Evolutionary conservation across 2,797 vertebrate genomes (phyloP).

Genomic region (Lepus townsendii): DNA sequence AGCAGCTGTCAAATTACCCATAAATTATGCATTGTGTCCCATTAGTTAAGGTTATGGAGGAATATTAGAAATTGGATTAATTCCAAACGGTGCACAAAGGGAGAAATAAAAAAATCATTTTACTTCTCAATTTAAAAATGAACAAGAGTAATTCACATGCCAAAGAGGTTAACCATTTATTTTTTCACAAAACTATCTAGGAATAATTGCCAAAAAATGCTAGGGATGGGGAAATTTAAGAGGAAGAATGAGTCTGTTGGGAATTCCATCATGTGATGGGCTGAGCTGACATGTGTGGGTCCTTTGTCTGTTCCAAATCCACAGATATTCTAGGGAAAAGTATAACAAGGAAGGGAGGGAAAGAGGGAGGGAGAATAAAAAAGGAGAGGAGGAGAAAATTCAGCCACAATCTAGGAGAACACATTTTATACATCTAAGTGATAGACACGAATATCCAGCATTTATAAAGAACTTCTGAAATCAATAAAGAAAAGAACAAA

Average conservation of each 20-base stretch:
- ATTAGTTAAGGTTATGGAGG: constrained; percentile 66
- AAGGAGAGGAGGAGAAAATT: background rate
- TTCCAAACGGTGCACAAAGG: constrained; percentile 45
- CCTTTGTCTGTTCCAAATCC: background rate
- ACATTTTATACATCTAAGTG: background rate
- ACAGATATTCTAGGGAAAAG: background rate
- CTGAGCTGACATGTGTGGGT: background rate
- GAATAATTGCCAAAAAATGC: background rate
- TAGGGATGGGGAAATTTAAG: background rate
- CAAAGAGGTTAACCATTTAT: background rate
- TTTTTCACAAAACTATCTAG: constrained; percentile 34
- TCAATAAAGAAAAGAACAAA: constrained; percentile 1
- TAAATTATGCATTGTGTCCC: constrained; percentile 57
- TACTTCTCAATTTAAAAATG: constrained; percentile 58
- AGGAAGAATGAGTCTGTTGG: background rate
- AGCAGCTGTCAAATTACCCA: constrained; percentile 76
- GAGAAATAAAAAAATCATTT: constrained; percentile 60
- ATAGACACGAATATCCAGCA: background rate
- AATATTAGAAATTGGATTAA: constrained; percentile 60
- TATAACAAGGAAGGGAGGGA: background rate
- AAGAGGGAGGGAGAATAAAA: background rate
- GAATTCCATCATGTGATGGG: background rate
- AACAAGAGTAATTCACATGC: constrained; percentile 49
- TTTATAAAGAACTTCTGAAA: constrained; percentile 32
- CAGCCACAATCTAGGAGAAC: background rate